These are phyloP conservation scores for Brassicogethes aeneus DNA, from an alignment of 2,888 invertebrate species.

Conservation along the genomic window DNA sequence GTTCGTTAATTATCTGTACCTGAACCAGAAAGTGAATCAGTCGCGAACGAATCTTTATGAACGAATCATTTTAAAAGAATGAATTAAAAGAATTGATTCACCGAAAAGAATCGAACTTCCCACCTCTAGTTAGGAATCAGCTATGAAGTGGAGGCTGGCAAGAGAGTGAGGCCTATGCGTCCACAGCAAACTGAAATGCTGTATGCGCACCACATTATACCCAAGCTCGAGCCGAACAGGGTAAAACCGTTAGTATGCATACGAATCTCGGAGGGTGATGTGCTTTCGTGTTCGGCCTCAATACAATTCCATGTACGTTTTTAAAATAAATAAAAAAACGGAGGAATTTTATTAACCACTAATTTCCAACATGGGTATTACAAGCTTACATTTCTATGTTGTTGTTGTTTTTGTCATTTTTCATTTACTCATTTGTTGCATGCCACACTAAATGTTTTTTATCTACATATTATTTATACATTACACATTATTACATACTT, in stretches of 20 bases:
- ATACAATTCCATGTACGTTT: background rate
- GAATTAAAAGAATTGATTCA: too few species aligned
- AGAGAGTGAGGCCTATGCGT: background rate
- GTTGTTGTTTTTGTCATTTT: background rate
- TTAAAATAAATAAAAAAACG: background rate
- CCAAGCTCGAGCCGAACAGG: background rate
- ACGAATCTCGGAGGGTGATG: background rate
- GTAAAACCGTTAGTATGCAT: background rate
- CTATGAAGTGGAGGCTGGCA: too few species aligned
- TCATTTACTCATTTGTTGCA: conserved; percentile 1
- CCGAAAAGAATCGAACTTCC: too few species aligned
- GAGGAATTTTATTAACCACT: background rate
- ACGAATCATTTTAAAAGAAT: too few species aligned
- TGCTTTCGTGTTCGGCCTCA: background rate
- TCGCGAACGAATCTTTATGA: too few species aligned
- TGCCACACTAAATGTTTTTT: background rate
- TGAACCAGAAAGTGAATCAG: too few species aligned
- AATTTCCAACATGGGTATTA: background rate
- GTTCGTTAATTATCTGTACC: too few species aligned
- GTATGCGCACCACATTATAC: background rate
- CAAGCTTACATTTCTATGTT: background rate
- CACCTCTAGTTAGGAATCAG: too few species aligned
- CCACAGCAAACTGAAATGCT: background rate
- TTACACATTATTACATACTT: too few species aligned
- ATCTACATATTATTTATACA: too few species aligned